phyloP scores from a whole-genome alignment of 2,888 invertebrate genomes.

The Drosophila fungiperda region DNA sequence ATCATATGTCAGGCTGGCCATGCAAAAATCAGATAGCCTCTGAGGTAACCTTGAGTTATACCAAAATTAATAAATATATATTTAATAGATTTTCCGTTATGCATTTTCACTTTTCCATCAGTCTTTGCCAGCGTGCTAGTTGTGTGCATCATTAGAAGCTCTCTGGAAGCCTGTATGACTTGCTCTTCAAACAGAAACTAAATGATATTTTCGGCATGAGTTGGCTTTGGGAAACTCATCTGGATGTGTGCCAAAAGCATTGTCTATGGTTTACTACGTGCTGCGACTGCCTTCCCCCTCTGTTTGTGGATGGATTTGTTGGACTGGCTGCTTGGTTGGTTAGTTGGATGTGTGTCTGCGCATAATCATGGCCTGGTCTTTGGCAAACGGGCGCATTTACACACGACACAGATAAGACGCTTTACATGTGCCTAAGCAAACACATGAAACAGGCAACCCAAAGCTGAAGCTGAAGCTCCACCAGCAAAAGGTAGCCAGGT shows the following conservation, averaged over 20 bases:
- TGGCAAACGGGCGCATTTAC: slow-evolving; percentile 52
- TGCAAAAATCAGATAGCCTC: neutral
- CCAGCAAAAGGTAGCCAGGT: slow-evolving; percentile 2
- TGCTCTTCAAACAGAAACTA: slow-evolving; percentile 54
- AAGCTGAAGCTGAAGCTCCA: slow-evolving; percentile 5
- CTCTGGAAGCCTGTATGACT: slow-evolving; percentile 47
- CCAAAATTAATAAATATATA: neutral
- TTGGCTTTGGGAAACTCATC: slow-evolving; percentile 30
- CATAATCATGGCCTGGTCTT: slow-evolving; percentile 59
- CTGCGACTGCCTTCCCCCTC: neutral
- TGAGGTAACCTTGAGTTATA: slow-evolving; percentile 25
- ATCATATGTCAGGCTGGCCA: neutral
- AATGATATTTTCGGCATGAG: slow-evolving; percentile 64
- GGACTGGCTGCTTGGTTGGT: neutral
- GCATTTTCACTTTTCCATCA: slow-evolving; percentile 22
- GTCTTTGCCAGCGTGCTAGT: slow-evolving; percentile 5
- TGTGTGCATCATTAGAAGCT: slow-evolving; percentile 47
- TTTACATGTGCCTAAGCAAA: slow-evolving; percentile 79
- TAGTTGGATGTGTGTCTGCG: slow-evolving; percentile 10
- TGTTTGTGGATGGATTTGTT: neutral
- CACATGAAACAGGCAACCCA: slow-evolving; percentile 19
- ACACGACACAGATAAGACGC: slow-evolving; percentile 74
- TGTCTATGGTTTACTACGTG: slow-evolving; percentile 13
- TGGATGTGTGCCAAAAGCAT: slow-evolving; percentile 37
- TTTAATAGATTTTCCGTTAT: neutral